Evolutionary conservation across 2,888 invertebrate genomes (phyloP).

Genomic region (Gasteruption jaculator): DNA sequence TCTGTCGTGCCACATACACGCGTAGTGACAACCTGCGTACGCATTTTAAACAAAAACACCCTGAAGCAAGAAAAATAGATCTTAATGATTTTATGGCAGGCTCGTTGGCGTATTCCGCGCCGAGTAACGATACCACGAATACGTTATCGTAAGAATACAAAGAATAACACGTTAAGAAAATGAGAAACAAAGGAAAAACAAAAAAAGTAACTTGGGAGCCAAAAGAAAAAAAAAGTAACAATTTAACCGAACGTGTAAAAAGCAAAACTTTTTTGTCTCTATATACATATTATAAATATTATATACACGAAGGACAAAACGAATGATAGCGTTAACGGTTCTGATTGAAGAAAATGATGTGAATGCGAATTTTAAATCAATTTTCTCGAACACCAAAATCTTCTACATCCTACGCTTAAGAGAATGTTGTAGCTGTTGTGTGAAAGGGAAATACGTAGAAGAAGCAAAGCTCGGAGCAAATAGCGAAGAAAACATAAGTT

Average conservation of each 20-base stretch:
- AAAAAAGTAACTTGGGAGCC: background rate
- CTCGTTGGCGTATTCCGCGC: constrained; percentile 56
- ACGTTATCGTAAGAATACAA: constrained; percentile 57
- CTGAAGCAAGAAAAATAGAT: constrained; percentile 84
- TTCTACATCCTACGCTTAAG: constrained; percentile 40
- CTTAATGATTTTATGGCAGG: constrained; percentile 60
- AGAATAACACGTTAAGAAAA: too few relatives aligned
- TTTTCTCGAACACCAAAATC: constrained; percentile 43
- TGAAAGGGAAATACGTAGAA: too few relatives aligned
- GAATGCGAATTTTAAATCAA: background rate
- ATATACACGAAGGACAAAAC: too few relatives aligned
- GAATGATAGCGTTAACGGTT: background rate
- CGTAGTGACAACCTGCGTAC: constrained; percentile 89
- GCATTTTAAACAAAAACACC: constrained; percentile 91
- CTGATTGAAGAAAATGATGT: background rate
- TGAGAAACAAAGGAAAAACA: background rate
- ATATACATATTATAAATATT: too few relatives aligned
- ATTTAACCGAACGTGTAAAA: too few relatives aligned
- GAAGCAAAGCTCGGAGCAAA: too few relatives aligned
- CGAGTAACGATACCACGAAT: constrained; percentile 52
- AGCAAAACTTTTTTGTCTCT: too few relatives aligned
- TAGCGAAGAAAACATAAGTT: too few relatives aligned
- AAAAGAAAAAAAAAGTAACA: background rate
- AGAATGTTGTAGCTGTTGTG: too few relatives aligned
- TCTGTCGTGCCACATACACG: constrained; percentile 87